Percentiles rank a stretch among this genome's conserved stretches.
phyloP scores from a whole-genome alignment of 2,113 vertebrate genomes.

The Herpetotheres cachinnans region DNA sequence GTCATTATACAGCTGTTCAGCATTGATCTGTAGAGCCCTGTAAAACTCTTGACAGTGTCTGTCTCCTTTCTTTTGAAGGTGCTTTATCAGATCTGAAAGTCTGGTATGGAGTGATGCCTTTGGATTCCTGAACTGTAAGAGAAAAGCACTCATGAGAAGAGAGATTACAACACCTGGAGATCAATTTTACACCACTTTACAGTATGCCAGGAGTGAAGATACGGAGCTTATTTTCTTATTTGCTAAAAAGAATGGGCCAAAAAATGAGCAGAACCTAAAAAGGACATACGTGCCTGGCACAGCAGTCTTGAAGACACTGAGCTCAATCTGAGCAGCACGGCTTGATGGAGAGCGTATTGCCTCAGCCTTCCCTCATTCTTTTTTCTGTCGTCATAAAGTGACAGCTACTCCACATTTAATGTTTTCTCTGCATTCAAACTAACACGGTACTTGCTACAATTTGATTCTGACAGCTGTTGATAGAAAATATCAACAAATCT shows the following conservation, averaged over 20 bases:
- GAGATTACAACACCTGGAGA: background rate
- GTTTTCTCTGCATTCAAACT: background rate
- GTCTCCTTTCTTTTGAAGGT: slow-evolving; percentile 86
- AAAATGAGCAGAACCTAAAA: background rate
- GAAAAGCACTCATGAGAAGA: background rate
- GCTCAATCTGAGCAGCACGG: background rate
- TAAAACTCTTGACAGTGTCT: slow-evolving; percentile 94
- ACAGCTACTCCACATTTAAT: background rate
- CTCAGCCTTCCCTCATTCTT: background rate
- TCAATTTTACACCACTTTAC: background rate
- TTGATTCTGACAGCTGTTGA: background rate
- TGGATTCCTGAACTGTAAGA: slow-evolving; percentile 88
- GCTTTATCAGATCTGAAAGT: slow-evolving; percentile 83
- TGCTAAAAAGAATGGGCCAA: background rate
- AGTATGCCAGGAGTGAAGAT: background rate
- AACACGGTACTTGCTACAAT: background rate
- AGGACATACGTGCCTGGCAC: background rate
- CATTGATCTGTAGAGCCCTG: slow-evolving; percentile 90
- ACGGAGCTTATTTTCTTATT: background rate
- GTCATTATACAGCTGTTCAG: slow-evolving; percentile 85
- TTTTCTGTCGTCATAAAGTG: background rate
- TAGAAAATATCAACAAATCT: background rate
- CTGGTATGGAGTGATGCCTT: slow-evolving; percentile 82
- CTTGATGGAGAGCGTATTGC: background rate
- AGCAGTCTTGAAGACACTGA: background rate